phyloP scores from a whole-genome alignment of 2,113 vertebrate genomes.

The Anser cygnoides region DNA sequence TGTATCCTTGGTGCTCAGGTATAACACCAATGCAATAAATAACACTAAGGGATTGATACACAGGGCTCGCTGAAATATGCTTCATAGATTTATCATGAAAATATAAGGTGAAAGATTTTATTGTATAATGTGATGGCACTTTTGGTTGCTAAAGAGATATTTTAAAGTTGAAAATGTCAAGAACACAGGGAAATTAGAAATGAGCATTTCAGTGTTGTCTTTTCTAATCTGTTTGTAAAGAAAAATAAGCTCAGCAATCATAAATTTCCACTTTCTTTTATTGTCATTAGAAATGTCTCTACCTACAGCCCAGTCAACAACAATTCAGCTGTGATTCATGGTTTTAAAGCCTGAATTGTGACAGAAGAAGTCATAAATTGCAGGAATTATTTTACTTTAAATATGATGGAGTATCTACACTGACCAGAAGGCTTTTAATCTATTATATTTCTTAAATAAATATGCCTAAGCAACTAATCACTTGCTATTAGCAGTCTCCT shows the following conservation, averaged over 20 bases:
- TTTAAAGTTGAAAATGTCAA: background rate
- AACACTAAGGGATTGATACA: background rate
- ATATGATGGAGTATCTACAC: conserved; percentile 50
- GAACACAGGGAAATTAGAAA: background rate
- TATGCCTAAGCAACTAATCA: conserved; percentile 48
- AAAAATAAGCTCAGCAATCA: background rate
- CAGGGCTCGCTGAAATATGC: background rate
- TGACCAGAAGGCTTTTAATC: conserved; percentile 54
- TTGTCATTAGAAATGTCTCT: background rate
- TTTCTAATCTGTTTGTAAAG: background rate
- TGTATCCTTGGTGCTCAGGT: background rate
- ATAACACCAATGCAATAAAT: background rate
- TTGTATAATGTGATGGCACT: background rate
- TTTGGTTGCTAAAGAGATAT: background rate
- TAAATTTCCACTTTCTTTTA: conserved; percentile 4
- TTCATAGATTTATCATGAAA: background rate
- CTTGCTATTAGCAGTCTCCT: conserved; percentile 52
- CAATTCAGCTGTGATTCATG: conserved; percentile 19
- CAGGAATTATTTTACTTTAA: conserved; percentile 62
- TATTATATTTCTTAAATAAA: conserved; percentile 64
- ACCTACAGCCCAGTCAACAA: conserved; percentile 27
- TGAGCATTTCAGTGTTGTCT: background rate
- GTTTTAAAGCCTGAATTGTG: conserved; percentile 41
- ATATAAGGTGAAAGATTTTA: background rate
- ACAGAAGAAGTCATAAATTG: conserved; percentile 58